Evolutionary conservation across 1,140 invertebrate genomes (phyloP).

Genomic region (Procambarus clarkii): DNA sequence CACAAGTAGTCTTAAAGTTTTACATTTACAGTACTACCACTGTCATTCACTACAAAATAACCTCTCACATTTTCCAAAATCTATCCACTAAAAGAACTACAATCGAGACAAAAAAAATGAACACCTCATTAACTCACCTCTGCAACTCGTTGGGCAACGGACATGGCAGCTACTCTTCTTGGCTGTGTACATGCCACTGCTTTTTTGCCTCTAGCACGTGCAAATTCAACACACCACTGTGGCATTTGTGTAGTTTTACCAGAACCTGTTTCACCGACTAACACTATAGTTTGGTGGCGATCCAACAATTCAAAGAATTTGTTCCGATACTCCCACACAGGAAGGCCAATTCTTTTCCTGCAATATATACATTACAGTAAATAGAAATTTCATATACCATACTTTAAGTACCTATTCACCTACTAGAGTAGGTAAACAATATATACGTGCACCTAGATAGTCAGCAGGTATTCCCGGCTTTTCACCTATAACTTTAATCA

Average conservation of each 20-base stretch:
- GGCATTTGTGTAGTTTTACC: conserved; percentile 91
- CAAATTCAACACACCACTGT: conserved; percentile 89
- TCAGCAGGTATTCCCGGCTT: no score
- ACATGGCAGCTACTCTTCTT: conserved; percentile 98
- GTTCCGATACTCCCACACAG: conserved; percentile 97
- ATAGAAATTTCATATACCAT: background rate
- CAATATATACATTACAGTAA: conserved; percentile 72
- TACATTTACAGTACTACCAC: no score
- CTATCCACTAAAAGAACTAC: no score
- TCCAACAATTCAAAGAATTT: conserved; percentile 95
- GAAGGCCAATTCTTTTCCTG: conserved; percentile 91
- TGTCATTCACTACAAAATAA: no score
- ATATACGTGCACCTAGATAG: no score
- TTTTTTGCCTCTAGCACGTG: conserved; percentile 83
- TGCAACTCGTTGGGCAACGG: conserved; percentile 97
- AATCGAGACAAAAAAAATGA: background rate
- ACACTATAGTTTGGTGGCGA: conserved; percentile 93
- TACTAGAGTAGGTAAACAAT: no score
- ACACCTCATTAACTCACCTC: conserved; percentile 80
- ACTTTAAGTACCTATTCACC: no score
- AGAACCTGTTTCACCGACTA: conserved; percentile 97
- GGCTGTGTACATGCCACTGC: conserved; percentile 98
- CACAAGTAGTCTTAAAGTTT: no score
- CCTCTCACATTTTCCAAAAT: no score
- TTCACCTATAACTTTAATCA: no score